phyloP scores from a whole-genome alignment of 2,888 invertebrate species.

The Monochamus alternatus region DNA sequence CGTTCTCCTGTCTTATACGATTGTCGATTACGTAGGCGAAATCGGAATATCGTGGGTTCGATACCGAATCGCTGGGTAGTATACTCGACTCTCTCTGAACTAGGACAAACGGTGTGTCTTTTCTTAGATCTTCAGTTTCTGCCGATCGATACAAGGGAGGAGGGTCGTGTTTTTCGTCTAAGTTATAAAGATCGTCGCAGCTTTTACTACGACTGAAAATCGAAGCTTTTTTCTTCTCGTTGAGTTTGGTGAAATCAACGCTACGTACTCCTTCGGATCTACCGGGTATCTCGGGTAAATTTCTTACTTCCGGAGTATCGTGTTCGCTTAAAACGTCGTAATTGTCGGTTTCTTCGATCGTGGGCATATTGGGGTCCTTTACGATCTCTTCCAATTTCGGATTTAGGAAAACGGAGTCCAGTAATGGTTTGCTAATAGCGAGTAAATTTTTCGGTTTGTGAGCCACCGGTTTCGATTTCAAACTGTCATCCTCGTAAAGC shows the following conservation, averaged over 20 bases:
- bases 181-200: constrained; percentile 53
- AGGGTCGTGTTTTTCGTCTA: constrained; percentile 38
- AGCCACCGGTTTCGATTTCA: constrained; percentile 61
- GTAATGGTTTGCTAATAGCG: constrained; percentile 67
- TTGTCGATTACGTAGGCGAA: constrained; percentile 40
- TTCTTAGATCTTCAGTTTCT: constrained; percentile 51
- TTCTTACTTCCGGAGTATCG: constrained; percentile 13
- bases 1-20: constrained; percentile 9
- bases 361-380: constrained; percentile 59
- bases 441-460: constrained; percentile 64
- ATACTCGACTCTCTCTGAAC: constrained; percentile 45
- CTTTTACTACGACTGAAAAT: constrained; percentile 54
- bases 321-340: constrained; percentile 25
- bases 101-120: constrained; percentile 36
- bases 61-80: constrained; percentile 55
- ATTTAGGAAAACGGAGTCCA: constrained; percentile 65
- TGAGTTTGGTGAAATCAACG: constrained; percentile 26
- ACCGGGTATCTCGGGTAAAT: constrained; percentile 9
- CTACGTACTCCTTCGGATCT: constrained; percentile 39
- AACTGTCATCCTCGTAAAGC: constrained; percentile 60
- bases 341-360: constrained; percentile 56
- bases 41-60: constrained; percentile 54
- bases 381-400: constrained; percentile 64
- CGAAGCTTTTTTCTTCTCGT: constrained; percentile 42
- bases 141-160: constrained; percentile 48